A percentile compares a stretch with the other conserved stretches of the same genome.
Conservation (phyloP, 2,888 invertebrate genomes). For the Callosobruchus maculatus region DNA sequence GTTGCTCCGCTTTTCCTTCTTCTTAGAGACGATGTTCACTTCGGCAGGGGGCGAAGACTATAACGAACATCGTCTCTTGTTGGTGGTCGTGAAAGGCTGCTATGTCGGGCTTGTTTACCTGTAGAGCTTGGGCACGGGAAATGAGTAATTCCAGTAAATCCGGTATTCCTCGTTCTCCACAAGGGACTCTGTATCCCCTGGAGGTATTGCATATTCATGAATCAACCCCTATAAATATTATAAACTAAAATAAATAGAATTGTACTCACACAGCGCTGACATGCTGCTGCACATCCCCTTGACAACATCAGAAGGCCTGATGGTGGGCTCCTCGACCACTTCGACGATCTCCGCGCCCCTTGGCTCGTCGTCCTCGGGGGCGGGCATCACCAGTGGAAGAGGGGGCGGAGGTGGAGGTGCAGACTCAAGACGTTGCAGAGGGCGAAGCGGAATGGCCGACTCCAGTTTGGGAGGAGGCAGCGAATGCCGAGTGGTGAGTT, state of each 20-base stretch:
- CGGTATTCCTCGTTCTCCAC: no score
- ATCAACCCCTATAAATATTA: no score
- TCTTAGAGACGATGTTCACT: no score
- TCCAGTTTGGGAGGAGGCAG: conserved; percentile 26
- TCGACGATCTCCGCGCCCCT: conserved; percentile 50
- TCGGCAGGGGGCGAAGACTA: no score
- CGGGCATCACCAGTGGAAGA: conserved; percentile 40
- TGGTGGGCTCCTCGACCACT: conserved; percentile 65
- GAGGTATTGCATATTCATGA: no score
- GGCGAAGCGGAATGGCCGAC: neutral
- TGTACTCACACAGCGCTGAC: conserved; percentile 52
- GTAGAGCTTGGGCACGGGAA: no score
- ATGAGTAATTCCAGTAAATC: no score
- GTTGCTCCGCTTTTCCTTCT: no score
- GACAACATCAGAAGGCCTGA: conserved; percentile 63
- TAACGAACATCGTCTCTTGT: no score
- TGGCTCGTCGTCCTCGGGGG: conserved; percentile 34
- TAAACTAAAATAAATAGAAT: neutral
- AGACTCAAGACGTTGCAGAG: conserved; percentile 23
- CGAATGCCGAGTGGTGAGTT: conserved; percentile 43
- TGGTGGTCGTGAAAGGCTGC: no score
- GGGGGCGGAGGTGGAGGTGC: conserved; percentile 71
- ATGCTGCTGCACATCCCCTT: conserved; percentile 58
- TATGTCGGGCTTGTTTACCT: no score
- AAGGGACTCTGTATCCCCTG: no score